Percentiles rank a stretch among this genome's conserved stretches.
phyloP scores from a whole-genome alignment of 2,113 vertebrate species.

The Melanostigma gelatinosum region DNA sequence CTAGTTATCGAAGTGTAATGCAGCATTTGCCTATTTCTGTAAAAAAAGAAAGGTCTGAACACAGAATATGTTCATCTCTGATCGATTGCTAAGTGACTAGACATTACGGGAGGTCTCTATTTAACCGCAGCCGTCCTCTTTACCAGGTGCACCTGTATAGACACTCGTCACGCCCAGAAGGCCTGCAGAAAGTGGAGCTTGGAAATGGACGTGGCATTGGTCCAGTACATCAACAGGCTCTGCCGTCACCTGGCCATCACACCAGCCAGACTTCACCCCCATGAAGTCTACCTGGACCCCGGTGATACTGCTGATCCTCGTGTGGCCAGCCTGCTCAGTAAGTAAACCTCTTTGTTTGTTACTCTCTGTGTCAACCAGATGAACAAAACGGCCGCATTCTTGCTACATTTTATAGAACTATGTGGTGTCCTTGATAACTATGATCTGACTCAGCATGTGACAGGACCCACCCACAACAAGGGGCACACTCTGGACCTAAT shows the following conservation, averaged over 20 bases:
- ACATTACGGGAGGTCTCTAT: not conserved
- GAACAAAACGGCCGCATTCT: not conserved
- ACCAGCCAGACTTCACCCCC: slow-evolving; percentile 93
- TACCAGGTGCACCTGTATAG: slow-evolving; percentile 92
- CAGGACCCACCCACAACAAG: too few species aligned
- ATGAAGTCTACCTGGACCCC: slow-evolving; percentile 94
- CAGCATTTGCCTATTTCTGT: not conserved
- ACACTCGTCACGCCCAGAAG: slow-evolving; percentile 93
- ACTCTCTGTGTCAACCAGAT: not conserved
- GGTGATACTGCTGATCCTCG: slow-evolving; percentile 90
- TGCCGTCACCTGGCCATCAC: slow-evolving; percentile 97
- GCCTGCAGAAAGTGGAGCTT: slow-evolving; percentile 93
- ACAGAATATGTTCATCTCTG: too few species aligned
- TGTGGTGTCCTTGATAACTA: too few species aligned
- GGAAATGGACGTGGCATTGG: slow-evolving; percentile 95
- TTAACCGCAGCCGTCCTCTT: slow-evolving; percentile 16
- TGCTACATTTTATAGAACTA: too few species aligned
- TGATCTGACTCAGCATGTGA: too few species aligned
- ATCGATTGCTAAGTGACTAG: not conserved
- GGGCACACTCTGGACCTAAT: too few species aligned
- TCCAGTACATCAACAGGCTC: slow-evolving; percentile 93
- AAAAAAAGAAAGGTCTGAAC: not conserved
- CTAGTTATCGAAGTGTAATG: not conserved
- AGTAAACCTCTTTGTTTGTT: slow-evolving; percentile 40
- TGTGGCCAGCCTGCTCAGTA: slow-evolving; percentile 90